Percentiles rank a stretch among this genome's conserved stretches.
Conservation (phyloP, 1,140 invertebrate genomes). For the Euura saliciscinereae region DNA sequence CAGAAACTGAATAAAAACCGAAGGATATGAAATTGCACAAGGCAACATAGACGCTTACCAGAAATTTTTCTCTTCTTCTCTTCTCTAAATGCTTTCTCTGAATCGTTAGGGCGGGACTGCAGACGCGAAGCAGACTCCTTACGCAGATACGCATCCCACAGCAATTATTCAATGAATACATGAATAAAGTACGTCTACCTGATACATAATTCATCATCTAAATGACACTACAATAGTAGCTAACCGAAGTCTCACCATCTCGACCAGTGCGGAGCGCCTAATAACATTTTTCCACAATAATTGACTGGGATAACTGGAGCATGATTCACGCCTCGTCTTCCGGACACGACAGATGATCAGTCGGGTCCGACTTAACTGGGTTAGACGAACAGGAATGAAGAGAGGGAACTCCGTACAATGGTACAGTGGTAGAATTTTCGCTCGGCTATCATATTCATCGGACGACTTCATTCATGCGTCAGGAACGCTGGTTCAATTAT, state of each 20-base stretch:
- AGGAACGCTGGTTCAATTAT: too few species aligned
- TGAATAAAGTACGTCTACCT: neutral
- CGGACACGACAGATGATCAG: neutral
- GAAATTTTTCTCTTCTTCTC: too few species aligned
- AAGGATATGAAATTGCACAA: too few species aligned
- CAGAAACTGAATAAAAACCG: too few species aligned
- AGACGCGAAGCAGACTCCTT: neutral
- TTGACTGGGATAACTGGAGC: neutral
- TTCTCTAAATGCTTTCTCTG: neutral
- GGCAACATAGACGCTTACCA: too few species aligned
- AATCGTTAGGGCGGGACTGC: neutral
- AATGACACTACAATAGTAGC: conserved; percentile 2
- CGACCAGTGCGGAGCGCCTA: neutral
- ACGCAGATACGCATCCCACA: conserved; percentile 2
- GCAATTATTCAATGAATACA: conserved; percentile 5
- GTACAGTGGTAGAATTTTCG: neutral
- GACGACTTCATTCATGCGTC: neutral
- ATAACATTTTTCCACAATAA: neutral
- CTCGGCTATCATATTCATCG: neutral
- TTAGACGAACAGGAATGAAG: neutral
- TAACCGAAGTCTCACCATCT: neutral
- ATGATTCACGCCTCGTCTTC: conserved; percentile 1
- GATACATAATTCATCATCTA: neutral
- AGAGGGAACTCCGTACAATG: neutral
- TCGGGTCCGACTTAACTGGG: conserved; percentile 1